Base-by-base conservation (phyloP, 2,113 vertebrate genomes). In the Mobula birostris region DNA sequence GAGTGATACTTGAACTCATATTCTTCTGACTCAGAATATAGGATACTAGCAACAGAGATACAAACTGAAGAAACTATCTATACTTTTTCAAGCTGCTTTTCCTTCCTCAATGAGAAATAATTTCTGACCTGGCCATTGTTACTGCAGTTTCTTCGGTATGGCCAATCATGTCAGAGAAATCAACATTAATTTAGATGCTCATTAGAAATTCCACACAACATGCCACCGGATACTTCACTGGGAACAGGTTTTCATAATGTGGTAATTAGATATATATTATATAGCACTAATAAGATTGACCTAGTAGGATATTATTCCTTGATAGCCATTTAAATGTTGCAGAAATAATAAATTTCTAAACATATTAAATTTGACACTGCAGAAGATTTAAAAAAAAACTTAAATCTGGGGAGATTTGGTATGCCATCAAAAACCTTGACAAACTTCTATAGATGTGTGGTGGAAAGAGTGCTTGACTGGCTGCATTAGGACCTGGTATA, bases 171-270 rank as follows among this genome's bases (percentile, higher is more conserved):
- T 95, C 96, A 96, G 96, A 95, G 95, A 95, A 96, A 96, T 95
- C 95, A 96, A 95, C 94, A 82, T 95, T 96, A 96, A 96, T 96
- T 95, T 96, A 96, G 95, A 88, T 95, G 63, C 94, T 94, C 91
- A 95, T 94, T 95, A 94, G 94, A 95, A 95, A 95, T 95, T 95
- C 95, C 94, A 95, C 36, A 4, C 1, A 93, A 29, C 36, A 76
- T 40, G 5, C 12, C 48, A 66, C 36, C 0, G 21, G 24, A 74
- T 27, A 74, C 14, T 48, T 70, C 68, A 70, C 7, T 72, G 91
- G 91, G 32, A 93, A 24, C 66, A 36, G 4, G 5, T 21, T 40
- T 36, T 19, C 40, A 29, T 74, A 63, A 40, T 93, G 32, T 27
- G 40, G 19, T 12, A 74, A 36, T 27, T 19, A 14, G 32, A 36